These are phyloP conservation scores for Belgica antarctica DNA, from an alignment of 2,888 invertebrate genomes.

Conservation along the genomic window DNA sequence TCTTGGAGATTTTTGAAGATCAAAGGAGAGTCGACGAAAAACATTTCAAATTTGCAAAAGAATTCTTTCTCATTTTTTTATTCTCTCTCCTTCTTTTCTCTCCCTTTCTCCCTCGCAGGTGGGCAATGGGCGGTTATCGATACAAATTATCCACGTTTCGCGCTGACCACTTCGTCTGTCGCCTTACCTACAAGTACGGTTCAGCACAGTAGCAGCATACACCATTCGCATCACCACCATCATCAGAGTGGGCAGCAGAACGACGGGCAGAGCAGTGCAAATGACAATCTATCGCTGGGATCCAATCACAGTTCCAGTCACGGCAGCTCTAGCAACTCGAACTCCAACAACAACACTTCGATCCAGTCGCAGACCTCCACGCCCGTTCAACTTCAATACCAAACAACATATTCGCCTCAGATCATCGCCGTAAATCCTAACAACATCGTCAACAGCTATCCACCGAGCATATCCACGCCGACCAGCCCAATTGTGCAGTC, in stretches of 20 bases:
- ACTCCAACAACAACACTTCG: slow-evolving; percentile 45
- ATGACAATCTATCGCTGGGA: slow-evolving; percentile 47
- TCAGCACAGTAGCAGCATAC: slow-evolving; percentile 45
- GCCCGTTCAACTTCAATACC: slow-evolving; percentile 48
- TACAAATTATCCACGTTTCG: slow-evolving; percentile 74
- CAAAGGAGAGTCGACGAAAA: neutral
- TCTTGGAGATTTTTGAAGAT: slow-evolving; percentile 6
- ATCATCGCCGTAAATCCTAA: slow-evolving; percentile 55
- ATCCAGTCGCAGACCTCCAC: slow-evolving; percentile 47
- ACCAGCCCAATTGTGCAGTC: slow-evolving; percentile 59
- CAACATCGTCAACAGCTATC: slow-evolving; percentile 58
- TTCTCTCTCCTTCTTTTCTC: slow-evolving; percentile 54
- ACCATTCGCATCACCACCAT: slow-evolving; percentile 52
- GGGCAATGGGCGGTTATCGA: slow-evolving; percentile 84
- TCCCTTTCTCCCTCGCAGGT: slow-evolving; percentile 65
- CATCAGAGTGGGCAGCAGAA: slow-evolving; percentile 55
- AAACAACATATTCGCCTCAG: slow-evolving; percentile 53
- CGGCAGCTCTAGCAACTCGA: slow-evolving; percentile 37
- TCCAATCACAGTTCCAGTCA: slow-evolving; percentile 45
- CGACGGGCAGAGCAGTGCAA: slow-evolving; percentile 46
- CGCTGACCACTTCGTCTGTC: slow-evolving; percentile 59
- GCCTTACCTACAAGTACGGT: slow-evolving; percentile 51
- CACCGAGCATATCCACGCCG: slow-evolving; percentile 60
- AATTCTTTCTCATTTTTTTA: slow-evolving; percentile 44
- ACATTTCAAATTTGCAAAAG: neutral